A percentile compares a stretch with the other conserved stretches of the same genome.
phyloP scores from a whole-genome alignment of 2,113 vertebrate genomes.

The Tachysurus fulvidraco region DNA sequence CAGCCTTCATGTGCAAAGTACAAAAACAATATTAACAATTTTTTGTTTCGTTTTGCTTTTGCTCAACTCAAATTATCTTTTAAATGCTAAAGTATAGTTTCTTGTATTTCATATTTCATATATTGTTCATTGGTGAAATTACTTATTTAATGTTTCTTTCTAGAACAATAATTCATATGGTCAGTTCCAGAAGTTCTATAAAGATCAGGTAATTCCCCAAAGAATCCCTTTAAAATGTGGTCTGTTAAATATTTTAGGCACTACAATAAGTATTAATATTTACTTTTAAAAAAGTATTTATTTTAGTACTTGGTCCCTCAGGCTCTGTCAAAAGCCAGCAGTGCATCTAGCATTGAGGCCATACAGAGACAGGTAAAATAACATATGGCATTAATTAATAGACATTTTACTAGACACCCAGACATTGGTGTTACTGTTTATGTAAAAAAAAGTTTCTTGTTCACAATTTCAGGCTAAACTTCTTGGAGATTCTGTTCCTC shows the following conservation, averaged over 20 bases:
- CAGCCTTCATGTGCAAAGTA: background rate
- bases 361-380: conserved; percentile 43
- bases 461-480: conserved; percentile 67
- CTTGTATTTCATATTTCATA: background rate
- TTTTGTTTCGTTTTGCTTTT: background rate
- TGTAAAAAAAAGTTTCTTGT: background rate
- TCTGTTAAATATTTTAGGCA: background rate
- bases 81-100: background rate
- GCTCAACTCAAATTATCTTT: background rate
- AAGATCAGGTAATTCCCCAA: conserved; percentile 38
- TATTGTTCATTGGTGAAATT: background rate
- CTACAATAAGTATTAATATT: background rate
- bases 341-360: conserved; percentile 52
- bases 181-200: conserved; percentile 41
- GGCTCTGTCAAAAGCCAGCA: conserved; percentile 16
- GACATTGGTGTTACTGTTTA: background rate
- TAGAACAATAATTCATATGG: background rate
- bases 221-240: background rate
- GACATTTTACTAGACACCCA: background rate
- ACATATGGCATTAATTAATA: background rate
- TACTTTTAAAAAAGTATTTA: background rate
- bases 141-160: background rate
- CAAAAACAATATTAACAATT: background rate
- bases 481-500: conserved; percentile 64
- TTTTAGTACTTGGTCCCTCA: background rate